These are phyloP conservation scores for Lasius fuliginosus DNA, from an alignment of 2,888 invertebrate species.

Conservation along the genomic window DNA sequence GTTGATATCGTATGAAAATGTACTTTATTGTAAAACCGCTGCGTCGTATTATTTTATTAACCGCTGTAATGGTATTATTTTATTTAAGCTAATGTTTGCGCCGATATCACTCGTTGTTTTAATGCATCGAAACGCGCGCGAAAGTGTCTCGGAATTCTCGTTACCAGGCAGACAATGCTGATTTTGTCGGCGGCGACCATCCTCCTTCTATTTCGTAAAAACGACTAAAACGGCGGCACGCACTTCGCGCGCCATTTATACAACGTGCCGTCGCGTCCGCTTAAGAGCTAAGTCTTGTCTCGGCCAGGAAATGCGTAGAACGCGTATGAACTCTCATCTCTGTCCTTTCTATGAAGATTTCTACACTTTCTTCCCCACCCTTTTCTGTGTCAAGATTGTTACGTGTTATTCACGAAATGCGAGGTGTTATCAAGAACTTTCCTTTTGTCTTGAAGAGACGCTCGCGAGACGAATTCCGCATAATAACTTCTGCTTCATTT, in stretches of 20 bases:
- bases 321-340: slow-evolving; percentile 60
- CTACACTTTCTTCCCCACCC: slow-evolving; percentile 71
- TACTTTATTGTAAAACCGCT: background rate
- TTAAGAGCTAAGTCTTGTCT: slow-evolving; percentile 79
- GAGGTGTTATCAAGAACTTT: slow-evolving; percentile 51
- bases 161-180: slow-evolving; percentile 66
- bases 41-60: background rate
- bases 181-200: slow-evolving; percentile 50
- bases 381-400: slow-evolving; percentile 23
- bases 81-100: background rate
- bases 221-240: slow-evolving; percentile 66
- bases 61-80: background rate
- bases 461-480: slow-evolving; percentile 27
- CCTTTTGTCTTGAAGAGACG: slow-evolving; percentile 43
- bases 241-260: slow-evolving; percentile 74
- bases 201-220: slow-evolving; percentile 59
- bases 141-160: slow-evolving; percentile 23
- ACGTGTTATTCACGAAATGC: slow-evolving; percentile 45
- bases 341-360: slow-evolving; percentile 57
- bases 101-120: background rate
- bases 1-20: background rate
- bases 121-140: background rate
- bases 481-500: slow-evolving; percentile 45
- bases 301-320: slow-evolving; percentile 74
- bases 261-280: slow-evolving; percentile 50